Conservation (phyloP, 1,140 invertebrate genomes). For the Monochamus saltuarius region DNA sequence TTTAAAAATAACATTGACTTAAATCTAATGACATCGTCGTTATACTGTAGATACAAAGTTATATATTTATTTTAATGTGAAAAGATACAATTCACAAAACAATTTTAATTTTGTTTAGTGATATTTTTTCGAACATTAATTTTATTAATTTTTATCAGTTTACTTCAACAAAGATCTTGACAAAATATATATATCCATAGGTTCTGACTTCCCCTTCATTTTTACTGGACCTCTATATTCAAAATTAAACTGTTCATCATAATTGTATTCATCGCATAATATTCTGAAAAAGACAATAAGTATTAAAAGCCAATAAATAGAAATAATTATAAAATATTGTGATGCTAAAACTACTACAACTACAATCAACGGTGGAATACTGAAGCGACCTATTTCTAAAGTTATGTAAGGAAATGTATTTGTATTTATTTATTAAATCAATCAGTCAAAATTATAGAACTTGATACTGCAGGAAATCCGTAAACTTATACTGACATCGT, state of each 20-base stretch:
- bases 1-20: too few species aligned
- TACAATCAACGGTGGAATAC: neutral
- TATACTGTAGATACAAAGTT: too few species aligned
- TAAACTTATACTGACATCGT: too few species aligned
- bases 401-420: neutral
- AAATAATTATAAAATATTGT: neutral
- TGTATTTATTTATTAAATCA: neutral
- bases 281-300: slow-evolving; percentile 62
- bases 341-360: neutral
- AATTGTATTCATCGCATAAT: slow-evolving; percentile 78
- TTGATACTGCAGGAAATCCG: too few species aligned
- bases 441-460: too few species aligned
- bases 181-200: slow-evolving; percentile 94
- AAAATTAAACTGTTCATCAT: slow-evolving; percentile 82
- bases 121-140: too few species aligned
- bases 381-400: neutral
- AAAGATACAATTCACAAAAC: too few species aligned
- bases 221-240: slow-evolving; percentile 82
- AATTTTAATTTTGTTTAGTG: too few species aligned
- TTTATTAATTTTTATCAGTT: too few species aligned
- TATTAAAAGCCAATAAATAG: neutral
- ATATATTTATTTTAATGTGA: too few species aligned
- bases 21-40: too few species aligned
- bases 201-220: slow-evolving; percentile 94
- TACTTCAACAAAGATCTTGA: slow-evolving; percentile 52